phyloP scores from a whole-genome alignment of 1,140 invertebrate genomes.

The Ceratosolen solmsi region DNA sequence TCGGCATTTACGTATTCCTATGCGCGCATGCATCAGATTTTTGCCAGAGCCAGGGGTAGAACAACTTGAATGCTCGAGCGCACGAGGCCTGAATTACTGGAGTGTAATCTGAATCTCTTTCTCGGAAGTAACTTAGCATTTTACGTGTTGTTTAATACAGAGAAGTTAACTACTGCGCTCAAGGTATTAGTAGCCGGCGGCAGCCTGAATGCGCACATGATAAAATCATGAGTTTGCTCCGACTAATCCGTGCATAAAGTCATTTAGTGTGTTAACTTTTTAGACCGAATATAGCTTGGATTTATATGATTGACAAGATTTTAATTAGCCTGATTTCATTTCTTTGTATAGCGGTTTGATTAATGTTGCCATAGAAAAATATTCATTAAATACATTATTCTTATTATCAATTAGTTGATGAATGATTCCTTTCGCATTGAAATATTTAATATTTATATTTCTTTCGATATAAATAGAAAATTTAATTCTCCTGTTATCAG shows the following conservation, averaged over 20 bases:
- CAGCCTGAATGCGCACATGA: neutral
- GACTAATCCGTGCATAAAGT: conserved; percentile 7
- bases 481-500: neutral
- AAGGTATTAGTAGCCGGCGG: neutral
- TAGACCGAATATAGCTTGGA: neutral
- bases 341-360: neutral
- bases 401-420: neutral
- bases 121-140: conserved; percentile 19
- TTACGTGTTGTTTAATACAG: conserved; percentile 25
- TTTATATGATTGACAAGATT: neutral
- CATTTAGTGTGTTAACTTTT: neutral
- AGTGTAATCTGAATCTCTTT: conserved; percentile 33
- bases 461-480: neutral
- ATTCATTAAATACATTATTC: neutral
- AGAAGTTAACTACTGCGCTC: neutral
- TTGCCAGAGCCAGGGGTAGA: neutral
- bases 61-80: neutral
- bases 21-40: neutral
- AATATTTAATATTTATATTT: neutral
- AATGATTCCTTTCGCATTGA: neutral
- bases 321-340: conserved; percentile 12
- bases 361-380: neutral
- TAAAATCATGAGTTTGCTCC: neutral
- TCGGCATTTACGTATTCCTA: neutral
- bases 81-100: conserved; percentile 10